phyloP scores from a whole-genome alignment of 2,113 vertebrate genomes.

The Pycnonotus jocosus region DNA sequence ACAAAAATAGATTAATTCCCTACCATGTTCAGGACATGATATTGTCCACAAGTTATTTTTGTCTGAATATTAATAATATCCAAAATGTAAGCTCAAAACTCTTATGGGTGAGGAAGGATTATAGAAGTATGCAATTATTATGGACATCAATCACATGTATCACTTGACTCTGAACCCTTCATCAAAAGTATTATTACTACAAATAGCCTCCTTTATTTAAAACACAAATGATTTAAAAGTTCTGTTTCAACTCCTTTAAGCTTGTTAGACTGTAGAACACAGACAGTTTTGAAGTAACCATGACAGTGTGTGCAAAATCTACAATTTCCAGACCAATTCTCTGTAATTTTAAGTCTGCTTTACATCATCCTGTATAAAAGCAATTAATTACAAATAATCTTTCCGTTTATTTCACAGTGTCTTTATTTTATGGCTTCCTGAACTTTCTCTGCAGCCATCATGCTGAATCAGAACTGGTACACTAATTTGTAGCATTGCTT shows the following conservation, averaged over 20 bases:
- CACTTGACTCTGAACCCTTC: neutral
- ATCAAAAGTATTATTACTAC: conserved; percentile 3
- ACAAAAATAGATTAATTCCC: conserved; percentile 16
- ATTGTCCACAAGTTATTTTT: conserved; percentile 42
- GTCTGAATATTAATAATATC: neutral
- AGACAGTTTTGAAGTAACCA: conserved; percentile 13
- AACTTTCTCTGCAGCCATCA: neutral
- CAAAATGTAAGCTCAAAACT: neutral
- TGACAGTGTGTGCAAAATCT: conserved; percentile 8
- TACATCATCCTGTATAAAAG: neutral
- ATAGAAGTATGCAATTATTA: conserved; percentile 23
- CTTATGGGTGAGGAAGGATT: neutral
- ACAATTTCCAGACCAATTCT: neutral
- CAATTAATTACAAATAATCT: conserved; percentile 15
- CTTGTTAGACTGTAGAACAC: neutral
- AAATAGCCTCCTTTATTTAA: conserved; percentile 26
- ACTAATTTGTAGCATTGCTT: neutral
- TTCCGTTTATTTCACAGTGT: neutral
- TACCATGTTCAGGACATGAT: neutral
- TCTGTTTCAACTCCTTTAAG: conserved; percentile 17
- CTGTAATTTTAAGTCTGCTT: neutral
- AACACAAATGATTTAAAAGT: neutral
- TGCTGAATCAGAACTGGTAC: neutral
- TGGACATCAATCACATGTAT: neutral
- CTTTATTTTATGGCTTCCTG: neutral